Conservation (phyloP, 2,113 vertebrate genomes). For the Poeciliopsis turrubarensis region DNA sequence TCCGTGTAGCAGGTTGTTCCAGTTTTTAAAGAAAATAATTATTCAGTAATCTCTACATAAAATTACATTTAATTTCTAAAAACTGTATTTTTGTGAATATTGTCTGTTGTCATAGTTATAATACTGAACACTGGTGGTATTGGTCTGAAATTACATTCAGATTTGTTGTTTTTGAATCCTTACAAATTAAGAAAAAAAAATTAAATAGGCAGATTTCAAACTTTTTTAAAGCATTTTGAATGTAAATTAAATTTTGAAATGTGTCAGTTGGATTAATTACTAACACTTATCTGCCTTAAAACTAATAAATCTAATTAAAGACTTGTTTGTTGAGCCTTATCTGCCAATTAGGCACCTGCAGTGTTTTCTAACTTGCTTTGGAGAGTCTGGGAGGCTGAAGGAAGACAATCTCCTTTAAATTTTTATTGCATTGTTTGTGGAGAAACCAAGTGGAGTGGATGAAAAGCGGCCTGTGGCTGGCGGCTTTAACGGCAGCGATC, state of each 20-base stretch:
- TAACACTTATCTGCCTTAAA: not conserved
- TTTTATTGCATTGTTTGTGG: not conserved
- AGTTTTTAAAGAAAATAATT: too few relatives aligned
- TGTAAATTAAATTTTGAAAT: not conserved
- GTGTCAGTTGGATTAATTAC: not conserved
- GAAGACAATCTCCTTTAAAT: not conserved
- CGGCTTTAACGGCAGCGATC: slow-evolving; percentile 73
- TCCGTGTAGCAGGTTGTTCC: not conserved
- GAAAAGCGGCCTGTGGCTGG: slow-evolving; percentile 30
- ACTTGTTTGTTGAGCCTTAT: not conserved
- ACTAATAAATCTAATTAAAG: not conserved
- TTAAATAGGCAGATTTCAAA: not conserved
- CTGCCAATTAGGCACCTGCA: not conserved
- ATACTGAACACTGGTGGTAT: too few relatives aligned
- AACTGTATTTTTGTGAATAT: too few relatives aligned
- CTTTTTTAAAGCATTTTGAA: not conserved
- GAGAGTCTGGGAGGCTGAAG: not conserved
- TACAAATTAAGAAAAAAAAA: not conserved
- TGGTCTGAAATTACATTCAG: not conserved
- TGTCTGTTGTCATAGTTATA: too few relatives aligned
- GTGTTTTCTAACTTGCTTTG: not conserved
- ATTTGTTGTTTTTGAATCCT: not conserved
- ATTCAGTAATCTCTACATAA: too few relatives aligned
- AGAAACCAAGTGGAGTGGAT: slow-evolving; percentile 24
- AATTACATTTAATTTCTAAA: too few relatives aligned